phyloP scores from a whole-genome alignment of 1,140 invertebrate species.

The Drosophila mauritiana region DNA sequence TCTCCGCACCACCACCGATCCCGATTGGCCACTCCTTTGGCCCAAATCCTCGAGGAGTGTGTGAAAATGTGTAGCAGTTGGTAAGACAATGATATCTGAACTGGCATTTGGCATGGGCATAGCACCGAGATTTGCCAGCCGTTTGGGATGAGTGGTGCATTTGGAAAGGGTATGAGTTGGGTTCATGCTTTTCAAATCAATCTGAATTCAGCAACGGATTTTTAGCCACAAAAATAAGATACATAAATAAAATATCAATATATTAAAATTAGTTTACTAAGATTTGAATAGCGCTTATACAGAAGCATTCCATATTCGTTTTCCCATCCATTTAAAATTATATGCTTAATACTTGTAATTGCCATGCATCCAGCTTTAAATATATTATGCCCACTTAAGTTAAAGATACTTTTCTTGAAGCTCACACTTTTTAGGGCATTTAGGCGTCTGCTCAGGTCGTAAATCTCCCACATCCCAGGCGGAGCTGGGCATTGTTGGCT shows the following conservation, averaged over 20 bases:
- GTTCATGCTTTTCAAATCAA: background rate
- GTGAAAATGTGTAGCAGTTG: slow-evolving; percentile 73
- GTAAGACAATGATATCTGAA: slow-evolving; percentile 73
- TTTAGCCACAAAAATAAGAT: no score
- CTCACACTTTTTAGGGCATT: slow-evolving; percentile 2
- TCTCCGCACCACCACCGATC: background rate
- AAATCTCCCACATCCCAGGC: slow-evolving; percentile 23
- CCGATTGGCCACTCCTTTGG: background rate
- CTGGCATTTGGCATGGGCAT: slow-evolving; percentile 50
- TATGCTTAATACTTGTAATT: background rate
- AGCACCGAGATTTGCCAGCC: slow-evolving; percentile 40
- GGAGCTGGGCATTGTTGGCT: slow-evolving; percentile 30
- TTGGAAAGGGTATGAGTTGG: slow-evolving; percentile 24
- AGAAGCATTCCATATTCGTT: no score
- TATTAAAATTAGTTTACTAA: no score
- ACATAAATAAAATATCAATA: background rate
- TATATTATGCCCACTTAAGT: no score
- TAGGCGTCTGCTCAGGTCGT: background rate
- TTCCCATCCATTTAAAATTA: no score
- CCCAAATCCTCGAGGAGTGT: slow-evolving; percentile 45
- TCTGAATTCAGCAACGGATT: no score
- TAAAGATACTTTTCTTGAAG: background rate
- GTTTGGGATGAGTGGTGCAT: slow-evolving; percentile 9
- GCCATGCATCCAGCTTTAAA: no score
- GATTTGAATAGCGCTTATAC: no score